Evolutionary conservation across 2,113 vertebrate genomes (phyloP), one percentile per base, ranked within the genome.

Genomic region (Ranitomeya imitator): DNA sequence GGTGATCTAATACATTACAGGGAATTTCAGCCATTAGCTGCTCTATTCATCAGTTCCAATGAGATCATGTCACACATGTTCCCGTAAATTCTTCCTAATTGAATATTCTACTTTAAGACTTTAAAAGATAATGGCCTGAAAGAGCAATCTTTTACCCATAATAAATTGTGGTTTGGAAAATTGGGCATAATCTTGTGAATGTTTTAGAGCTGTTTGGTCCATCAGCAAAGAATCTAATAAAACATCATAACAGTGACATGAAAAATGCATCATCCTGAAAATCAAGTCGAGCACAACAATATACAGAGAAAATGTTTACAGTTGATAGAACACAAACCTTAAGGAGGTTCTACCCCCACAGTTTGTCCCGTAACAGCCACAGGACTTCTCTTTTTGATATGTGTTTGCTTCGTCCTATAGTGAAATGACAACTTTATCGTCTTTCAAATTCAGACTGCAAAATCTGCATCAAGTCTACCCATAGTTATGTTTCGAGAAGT

Each of bases 21-120:
- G n/a, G 69, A 88, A 83, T 61, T 83, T 88, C 37, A 76, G 86
- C 86, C 69, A 60, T 88, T 83, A 63, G 59, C 69, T 65, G 31
- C 77, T 21, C 86, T 83, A 83, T 88, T 88, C 77, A 77, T 88
- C 86, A 83, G 86, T 82, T 77, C 23, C 71, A 88, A 88, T 88
- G 69, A 88, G 86, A 88, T 88, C 79, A 88, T 77, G 80, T 88
- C 86, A 88, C 69, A 71, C 59, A 76, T 88, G 55, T 88, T 88
- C 86, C 86, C 54, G 86, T 83, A 88, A 88, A 37, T 83, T 88
- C 79, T 51, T 83, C 54, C 71, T 88, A 88, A 88, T 88, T 88
- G 71, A 88, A 88, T 88, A 57, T 88, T 74, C 54, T 69, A 74
- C 65, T 87, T 80, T 23, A 76, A 88, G 63, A 23, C 80, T 76